Evolutionary conservation across 2,888 invertebrate species (phyloP).

Genomic region (Andrena marginata): DNA sequence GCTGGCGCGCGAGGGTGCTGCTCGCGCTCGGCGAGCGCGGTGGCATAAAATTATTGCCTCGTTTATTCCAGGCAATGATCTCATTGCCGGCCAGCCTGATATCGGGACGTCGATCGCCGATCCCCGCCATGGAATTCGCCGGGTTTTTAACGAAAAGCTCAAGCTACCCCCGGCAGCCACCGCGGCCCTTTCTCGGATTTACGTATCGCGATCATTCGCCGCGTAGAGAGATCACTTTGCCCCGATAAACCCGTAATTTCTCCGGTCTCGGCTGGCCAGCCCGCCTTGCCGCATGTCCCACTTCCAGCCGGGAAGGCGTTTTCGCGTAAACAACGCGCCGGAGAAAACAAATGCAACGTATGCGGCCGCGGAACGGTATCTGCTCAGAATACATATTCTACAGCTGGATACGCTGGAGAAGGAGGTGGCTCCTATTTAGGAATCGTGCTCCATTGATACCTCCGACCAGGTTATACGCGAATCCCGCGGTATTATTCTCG

Average conservation of each 20-base stretch:
- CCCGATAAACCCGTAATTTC: conserved; percentile 57
- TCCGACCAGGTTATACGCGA: neutral
- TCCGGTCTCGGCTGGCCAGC: conserved; percentile 13
- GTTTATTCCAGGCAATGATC: conserved; percentile 84
- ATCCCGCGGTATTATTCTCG: neutral
- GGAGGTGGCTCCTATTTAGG: neutral
- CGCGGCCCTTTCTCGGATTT: conserved; percentile 22
- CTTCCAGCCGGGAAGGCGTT: conserved; percentile 27
- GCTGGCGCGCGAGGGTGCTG: conserved; percentile 77
- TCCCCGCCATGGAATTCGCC: conserved; percentile 43
- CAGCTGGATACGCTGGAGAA: neutral
- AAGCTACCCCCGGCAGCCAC: neutral
- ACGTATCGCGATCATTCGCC: conserved; percentile 43
- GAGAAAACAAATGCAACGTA: conserved; percentile 9
- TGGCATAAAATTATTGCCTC: conserved; percentile 83
- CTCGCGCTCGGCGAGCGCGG: conserved; percentile 58
- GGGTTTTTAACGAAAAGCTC: conserved; percentile 32
- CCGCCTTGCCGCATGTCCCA: conserved; percentile 42
- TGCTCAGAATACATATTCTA: neutral
- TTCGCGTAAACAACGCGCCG: conserved; percentile 41
- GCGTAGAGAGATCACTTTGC: conserved; percentile 32
- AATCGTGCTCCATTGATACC: neutral
- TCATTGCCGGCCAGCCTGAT: conserved; percentile 78
- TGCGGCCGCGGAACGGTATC: neutral
- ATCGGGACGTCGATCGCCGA: conserved; percentile 66